Evolutionary conservation across 1,140 invertebrate species (phyloP).

Genomic region (Physella acuta): DNA sequence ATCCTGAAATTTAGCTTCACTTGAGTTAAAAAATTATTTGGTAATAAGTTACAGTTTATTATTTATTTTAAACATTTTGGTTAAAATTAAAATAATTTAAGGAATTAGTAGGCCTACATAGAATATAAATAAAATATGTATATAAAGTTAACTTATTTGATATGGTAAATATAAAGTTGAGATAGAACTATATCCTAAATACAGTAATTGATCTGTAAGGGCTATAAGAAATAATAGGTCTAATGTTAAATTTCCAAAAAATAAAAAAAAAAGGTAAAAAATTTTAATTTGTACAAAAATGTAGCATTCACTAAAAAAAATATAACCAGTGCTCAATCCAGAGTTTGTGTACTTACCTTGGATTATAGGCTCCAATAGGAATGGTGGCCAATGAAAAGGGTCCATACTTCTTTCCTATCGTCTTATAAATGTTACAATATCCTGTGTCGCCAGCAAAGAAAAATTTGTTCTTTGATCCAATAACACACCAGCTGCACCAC

Average conservation of each 20-base stretch:
- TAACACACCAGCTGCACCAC: conserved; percentile 62
- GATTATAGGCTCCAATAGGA: conserved; percentile 64
- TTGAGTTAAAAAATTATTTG: too few relatives aligned
- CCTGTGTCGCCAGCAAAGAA: conserved; percentile 64
- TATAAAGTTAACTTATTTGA: too few relatives aligned
- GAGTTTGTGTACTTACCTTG: conserved; percentile 43
- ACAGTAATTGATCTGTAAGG: too few relatives aligned
- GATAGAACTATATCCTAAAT: too few relatives aligned
- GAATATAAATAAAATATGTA: too few relatives aligned
- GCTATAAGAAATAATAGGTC: too few relatives aligned
- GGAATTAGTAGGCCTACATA: too few relatives aligned
- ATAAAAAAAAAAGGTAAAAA: background rate
- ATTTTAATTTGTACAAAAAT: background rate
- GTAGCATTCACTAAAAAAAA: background rate
- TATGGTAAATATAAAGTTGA: too few relatives aligned
- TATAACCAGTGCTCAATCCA: background rate
- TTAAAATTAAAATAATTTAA: conserved; percentile 9
- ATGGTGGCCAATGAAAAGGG: conserved; percentile 63
- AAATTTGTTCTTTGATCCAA: conserved; percentile 56
- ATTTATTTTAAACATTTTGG: too few relatives aligned
- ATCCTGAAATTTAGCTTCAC: too few relatives aligned
- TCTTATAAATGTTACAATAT: conserved; percentile 60
- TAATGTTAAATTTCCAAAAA: too few relatives aligned
- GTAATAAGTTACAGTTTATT: too few relatives aligned
- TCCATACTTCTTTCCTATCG: conserved; percentile 61